These are phyloP conservation scores for Stegostoma tigrinum DNA, from an alignment of 2,113 vertebrate species.

Conservation along the genomic window DNA sequence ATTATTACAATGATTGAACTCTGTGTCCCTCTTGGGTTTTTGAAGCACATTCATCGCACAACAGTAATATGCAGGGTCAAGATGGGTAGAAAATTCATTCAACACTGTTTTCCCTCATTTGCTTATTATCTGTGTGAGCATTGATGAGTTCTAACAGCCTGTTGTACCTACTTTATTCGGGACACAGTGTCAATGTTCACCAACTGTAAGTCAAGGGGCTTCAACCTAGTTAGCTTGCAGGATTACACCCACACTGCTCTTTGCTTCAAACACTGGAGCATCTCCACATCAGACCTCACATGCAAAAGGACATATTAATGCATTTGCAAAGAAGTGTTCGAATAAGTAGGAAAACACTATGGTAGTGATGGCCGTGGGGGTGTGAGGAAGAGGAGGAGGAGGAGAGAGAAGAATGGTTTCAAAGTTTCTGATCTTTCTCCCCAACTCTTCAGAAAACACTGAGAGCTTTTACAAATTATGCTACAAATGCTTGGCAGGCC, in stretches of 20 bases:
- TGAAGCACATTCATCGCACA: neutral
- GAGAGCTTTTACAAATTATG: neutral
- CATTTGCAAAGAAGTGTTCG: neutral
- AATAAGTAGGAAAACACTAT: no score
- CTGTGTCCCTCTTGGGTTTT: neutral
- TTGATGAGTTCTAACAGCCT: neutral
- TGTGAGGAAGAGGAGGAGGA: neutral
- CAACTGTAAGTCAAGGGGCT: neutral
- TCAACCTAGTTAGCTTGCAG: neutral
- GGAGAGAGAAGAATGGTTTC: neutral
- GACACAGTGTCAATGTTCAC: neutral
- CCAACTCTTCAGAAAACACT: neutral
- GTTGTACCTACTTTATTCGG: neutral
- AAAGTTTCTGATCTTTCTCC: neutral
- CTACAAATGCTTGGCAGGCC: neutral
- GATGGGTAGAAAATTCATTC: neutral
- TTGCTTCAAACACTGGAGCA: neutral
- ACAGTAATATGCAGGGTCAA: neutral
- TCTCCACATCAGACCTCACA: neutral
- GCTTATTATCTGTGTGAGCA: neutral
- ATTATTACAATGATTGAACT: neutral
- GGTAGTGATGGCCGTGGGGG: no score
- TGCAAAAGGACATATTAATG: neutral
- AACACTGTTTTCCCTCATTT: neutral
- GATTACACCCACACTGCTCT: neutral